Conservation (phyloP, 2,888 invertebrate species). For the Leucophenga montana region DNA sequence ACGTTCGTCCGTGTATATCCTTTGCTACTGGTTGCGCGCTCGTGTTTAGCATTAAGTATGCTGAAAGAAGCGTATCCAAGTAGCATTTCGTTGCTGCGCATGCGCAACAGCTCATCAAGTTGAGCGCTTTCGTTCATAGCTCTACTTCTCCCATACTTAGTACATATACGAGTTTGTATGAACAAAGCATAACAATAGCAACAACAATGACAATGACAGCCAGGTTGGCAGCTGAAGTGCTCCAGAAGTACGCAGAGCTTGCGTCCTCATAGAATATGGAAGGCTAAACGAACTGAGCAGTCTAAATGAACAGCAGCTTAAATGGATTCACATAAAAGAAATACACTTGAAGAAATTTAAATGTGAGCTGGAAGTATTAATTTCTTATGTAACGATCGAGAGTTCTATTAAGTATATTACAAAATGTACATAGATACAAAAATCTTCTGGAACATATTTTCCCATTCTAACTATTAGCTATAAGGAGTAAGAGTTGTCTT, state of each 20-base stretch:
- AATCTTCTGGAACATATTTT: no score
- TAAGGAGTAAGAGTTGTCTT: no score
- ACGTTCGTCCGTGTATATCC: conserved; percentile 44
- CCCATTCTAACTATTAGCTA: no score
- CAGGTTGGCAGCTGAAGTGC: conserved; percentile 58
- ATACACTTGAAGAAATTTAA: no score
- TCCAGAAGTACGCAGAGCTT: conserved; percentile 65
- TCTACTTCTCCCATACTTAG: background rate
- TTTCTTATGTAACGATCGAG: no score
- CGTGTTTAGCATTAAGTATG: background rate
- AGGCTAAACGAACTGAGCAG: conserved; percentile 27
- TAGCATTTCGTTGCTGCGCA: conserved; percentile 44
- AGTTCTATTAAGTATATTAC: no score
- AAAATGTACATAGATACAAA: no score
- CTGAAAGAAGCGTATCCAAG: conserved; percentile 27
- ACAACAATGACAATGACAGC: conserved; percentile 22
- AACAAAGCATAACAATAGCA: conserved; percentile 37
- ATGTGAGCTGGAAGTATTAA: no score
- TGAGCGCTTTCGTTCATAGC: conserved; percentile 15
- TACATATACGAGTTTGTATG: conserved; percentile 18
- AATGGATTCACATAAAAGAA: no score
- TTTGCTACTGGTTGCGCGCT: conserved; percentile 34
- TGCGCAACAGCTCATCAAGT: conserved; percentile 42
- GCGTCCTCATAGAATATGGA: conserved; percentile 50
- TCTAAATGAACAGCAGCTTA: no score